Evolutionary conservation across 2,797 vertebrate species (phyloP), one percentile per base, ranked within the genome.

Genomic region (Helarctos malayanus): DNA sequence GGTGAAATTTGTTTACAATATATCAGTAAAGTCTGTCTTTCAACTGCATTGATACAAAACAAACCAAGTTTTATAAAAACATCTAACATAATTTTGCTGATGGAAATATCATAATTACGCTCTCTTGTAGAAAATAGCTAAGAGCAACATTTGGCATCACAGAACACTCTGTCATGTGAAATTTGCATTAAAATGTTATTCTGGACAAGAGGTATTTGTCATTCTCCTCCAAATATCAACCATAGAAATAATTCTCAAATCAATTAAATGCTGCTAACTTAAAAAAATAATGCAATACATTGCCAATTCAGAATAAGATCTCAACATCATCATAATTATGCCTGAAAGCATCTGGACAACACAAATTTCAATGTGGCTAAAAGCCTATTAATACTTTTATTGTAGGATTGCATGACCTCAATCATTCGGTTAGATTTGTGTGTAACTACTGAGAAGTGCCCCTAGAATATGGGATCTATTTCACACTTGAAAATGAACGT

Each of bases 171-270:
- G 23, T 91, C 56, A 92, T 83, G 29, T 75, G 69, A 75, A 92
- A 96, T 96, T 95, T 94, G 29, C 80, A 91, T 83, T 92, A 94
- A 94, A 90, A 94, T 92, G 49, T 93, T 97, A 89, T 96, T 89
- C 89, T 97, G 69, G 73, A 88, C 45, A 97, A 93, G 88, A 27
- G 9, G 5, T 57, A 86, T 97, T 97, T 92, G 45, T 96, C 78
- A 82, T 3, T 95, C 47, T 95, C 73, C 41, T 91, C 56, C 91
- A 97, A 93, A 95, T 91, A 91, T 83, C 91, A 96, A 96, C 85
- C 41, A 86, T n/a, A 97, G 75, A 32, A 96, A 96, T 95, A 97
- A 87, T 89, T 32, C 3, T 97, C 89, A 96, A 93, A 95, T 94
- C 73, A 94, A 71, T 95, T 97, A 97, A 95, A 93, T 91, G 29